A percentile compares a stretch with the other conserved stretches of the same genome.
Conservation (phyloP, 2,113 vertebrate species). For the Rallus limicola region DNA sequence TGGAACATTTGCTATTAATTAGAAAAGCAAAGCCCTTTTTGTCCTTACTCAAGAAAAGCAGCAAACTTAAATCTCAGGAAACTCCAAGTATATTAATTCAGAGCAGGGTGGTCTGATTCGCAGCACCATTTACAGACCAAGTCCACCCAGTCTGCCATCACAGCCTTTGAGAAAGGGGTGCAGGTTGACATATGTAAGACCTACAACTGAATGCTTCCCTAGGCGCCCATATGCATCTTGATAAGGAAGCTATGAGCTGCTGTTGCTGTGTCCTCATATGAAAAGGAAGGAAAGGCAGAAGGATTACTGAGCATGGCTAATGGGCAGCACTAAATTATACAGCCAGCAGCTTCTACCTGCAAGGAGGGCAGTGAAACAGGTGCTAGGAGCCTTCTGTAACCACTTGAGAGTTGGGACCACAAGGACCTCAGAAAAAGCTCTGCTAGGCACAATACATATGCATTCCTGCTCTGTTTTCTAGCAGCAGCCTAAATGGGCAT, state of each 20-base stretch:
- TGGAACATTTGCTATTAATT: constrained; percentile 35
- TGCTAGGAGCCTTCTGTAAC: background rate
- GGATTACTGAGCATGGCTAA: background rate
- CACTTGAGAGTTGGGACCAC: background rate
- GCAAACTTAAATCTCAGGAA: background rate
- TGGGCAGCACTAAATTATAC: background rate
- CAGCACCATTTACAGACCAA: background rate
- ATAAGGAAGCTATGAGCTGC: background rate
- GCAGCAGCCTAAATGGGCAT: background rate
- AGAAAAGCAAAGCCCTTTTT: background rate
- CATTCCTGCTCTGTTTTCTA: background rate
- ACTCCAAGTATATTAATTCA: background rate
- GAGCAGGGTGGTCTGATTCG: background rate
- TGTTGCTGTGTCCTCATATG: accelerated
- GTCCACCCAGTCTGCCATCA: background rate
- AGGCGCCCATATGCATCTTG: background rate
- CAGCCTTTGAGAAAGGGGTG: background rate
- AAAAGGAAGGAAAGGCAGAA: background rate
- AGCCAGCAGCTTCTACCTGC: background rate
- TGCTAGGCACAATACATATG: background rate
- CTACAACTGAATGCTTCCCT: background rate
- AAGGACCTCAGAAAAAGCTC: background rate
- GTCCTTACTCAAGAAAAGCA: background rate
- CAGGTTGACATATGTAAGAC: background rate
- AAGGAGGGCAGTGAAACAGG: background rate